Percentiles rank a stretch among this genome's conserved stretches.
These are phyloP conservation scores for Zoanthus gigantus DNA, from an alignment of 92 coral and sea anemone genomes.

Conservation along the genomic window DNA sequence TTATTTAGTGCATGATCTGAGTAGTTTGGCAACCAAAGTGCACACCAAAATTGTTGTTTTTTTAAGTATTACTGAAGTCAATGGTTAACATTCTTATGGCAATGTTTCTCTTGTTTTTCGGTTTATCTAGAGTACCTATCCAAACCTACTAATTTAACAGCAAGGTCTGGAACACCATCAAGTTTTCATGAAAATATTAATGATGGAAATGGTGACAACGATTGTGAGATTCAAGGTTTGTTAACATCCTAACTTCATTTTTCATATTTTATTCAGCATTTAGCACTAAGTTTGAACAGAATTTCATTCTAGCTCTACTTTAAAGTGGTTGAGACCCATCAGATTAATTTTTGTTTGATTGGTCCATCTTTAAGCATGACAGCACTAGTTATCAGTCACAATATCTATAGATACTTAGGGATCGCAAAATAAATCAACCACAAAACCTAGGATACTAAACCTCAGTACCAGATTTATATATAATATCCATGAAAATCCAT, in stretches of 20 bases:
- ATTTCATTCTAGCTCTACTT: not conserved
- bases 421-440: no score
- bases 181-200: constrained; percentile 17
- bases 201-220: constrained; percentile 49
- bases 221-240: constrained; percentile 43
- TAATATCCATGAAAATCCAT: no score
- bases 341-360: no score
- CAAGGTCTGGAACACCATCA: constrained; percentile 44
- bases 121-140: constrained; percentile 16
- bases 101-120: not conserved
- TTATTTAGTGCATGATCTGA: no score
- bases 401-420: no score
- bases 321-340: no score
- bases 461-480: no score
- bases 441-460: no score
- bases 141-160: constrained; percentile 13
- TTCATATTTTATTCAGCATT: not conserved
- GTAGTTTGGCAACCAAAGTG: no score
- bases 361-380: no score
- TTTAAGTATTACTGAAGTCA: not conserved
- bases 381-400: no score
- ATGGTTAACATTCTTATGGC: not conserved
- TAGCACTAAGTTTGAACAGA: not conserved
- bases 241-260: not conserved
- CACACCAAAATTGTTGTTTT: not conserved